A percentile compares a stretch with the other conserved stretches of the same genome.
phyloP scores from a whole-genome alignment of 1,140 invertebrate species.

The Drosophila triauraria region DNA sequence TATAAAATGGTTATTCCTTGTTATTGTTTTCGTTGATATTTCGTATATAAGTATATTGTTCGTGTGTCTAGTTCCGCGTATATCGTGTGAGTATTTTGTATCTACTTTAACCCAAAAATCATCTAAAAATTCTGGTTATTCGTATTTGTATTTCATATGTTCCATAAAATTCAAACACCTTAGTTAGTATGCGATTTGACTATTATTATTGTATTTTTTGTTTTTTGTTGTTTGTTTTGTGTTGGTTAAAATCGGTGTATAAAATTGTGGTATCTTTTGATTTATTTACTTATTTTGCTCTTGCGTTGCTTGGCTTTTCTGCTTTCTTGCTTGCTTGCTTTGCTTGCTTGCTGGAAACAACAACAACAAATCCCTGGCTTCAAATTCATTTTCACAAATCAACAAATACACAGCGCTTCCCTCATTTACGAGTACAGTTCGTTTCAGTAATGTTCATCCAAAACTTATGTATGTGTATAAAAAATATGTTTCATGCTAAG shows the following conservation, averaged over 20 bases:
- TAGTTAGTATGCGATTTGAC: conserved; percentile 60
- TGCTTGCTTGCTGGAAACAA: conserved; percentile 42
- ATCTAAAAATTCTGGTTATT: conserved; percentile 56
- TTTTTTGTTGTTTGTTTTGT: conserved; percentile 10
- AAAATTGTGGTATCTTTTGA: conserved; percentile 70
- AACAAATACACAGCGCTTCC: conserved; percentile 65
- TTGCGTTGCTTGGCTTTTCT: conserved; percentile 34
- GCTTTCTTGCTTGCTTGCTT: conserved; percentile 42
- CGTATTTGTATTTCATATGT: conserved; percentile 50
- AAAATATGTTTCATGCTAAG: conserved; percentile 81
- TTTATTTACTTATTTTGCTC: conserved; percentile 36
- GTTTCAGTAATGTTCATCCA: conserved; percentile 66
- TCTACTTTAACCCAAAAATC: conserved; percentile 59
- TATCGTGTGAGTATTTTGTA: conserved; percentile 30
- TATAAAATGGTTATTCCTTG: conserved; percentile 50
- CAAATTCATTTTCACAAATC: conserved; percentile 61
- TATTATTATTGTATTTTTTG: conserved; percentile 25
- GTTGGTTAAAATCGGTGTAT: conserved; percentile 80
- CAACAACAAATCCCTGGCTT: conserved; percentile 54
- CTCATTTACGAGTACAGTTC: conserved; percentile 50
- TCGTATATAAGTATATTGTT: conserved; percentile 46
- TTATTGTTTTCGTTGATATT: conserved; percentile 56
- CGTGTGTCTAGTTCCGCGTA: conserved; percentile 21
- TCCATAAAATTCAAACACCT: conserved; percentile 39
- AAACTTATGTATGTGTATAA: conserved; percentile 69